Percentiles rank a stretch among this genome's conserved stretches.
Evolutionary conservation across 2,797 vertebrate genomes (phyloP).

Genomic region (Lutjanus campechanus): DNA sequence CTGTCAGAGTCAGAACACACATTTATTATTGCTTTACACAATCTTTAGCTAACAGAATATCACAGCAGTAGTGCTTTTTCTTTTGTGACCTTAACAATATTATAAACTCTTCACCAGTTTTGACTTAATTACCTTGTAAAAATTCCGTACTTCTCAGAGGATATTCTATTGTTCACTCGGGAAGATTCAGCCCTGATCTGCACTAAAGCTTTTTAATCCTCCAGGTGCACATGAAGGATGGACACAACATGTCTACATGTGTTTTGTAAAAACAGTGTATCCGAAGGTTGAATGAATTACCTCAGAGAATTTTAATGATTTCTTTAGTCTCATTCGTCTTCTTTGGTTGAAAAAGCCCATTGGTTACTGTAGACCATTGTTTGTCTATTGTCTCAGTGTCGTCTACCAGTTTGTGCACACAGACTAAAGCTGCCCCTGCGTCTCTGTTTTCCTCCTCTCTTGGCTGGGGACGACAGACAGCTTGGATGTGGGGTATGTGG

Average conservation of each 20-base stretch:
- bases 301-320: background rate
- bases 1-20: too few species aligned
- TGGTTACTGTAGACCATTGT: background rate
- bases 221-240: background rate
- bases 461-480: constrained; percentile 54
- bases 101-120: background rate
- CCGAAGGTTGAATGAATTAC: background rate
- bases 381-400: constrained; percentile 9
- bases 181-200: background rate
- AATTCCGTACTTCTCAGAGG: background rate
- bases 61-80: background rate
- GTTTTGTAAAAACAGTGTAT: background rate
- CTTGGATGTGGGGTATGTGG: constrained; percentile 51
- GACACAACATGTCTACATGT: background rate
- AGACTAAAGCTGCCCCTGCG: constrained; percentile 1
- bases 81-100: background rate
- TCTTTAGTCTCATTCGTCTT: background rate
- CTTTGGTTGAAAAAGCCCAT: background rate
- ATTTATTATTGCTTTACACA: too few species aligned
- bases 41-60: background rate
- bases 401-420: constrained; percentile 3
- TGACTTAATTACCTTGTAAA: background rate
- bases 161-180: background rate
- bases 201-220: background rate
- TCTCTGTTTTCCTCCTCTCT: constrained; percentile 24